phyloP scores from a whole-genome alignment of 2,113 vertebrate genomes.

The Solea senegalensis region DNA sequence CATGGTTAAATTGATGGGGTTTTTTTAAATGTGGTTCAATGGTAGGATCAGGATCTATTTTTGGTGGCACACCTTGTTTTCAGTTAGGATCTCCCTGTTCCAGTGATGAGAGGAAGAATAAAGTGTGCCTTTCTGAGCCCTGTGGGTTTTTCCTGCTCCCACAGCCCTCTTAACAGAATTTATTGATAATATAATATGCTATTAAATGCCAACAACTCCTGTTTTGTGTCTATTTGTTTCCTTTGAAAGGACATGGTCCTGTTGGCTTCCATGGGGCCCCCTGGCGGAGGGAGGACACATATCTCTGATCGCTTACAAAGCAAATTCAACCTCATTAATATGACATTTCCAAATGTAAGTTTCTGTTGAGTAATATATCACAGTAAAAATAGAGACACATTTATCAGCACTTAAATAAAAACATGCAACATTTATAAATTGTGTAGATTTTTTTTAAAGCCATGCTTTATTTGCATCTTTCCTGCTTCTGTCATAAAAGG shows the following conservation, averaged over 20 bases:
- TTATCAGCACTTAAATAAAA: background rate
- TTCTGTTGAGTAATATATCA: background rate
- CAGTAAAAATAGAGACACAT: background rate
- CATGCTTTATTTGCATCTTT: background rate
- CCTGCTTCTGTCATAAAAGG: background rate
- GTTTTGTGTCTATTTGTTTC: constrained; percentile 11
- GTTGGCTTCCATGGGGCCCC: constrained; percentile 89
- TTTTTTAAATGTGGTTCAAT: too few species aligned
- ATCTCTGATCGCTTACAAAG: constrained; percentile 88
- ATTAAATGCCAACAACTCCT: background rate
- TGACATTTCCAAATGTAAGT: constrained; percentile 90
- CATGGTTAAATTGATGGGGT: too few species aligned
- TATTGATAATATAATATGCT: background rate
- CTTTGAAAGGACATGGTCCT: constrained; percentile 86
- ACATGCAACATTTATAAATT: background rate
- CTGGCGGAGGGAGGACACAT: constrained; percentile 87
- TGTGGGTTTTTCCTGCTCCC: too few species aligned
- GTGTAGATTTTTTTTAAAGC: background rate
- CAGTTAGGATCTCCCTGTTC: too few species aligned
- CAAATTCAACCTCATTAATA: constrained; percentile 91
- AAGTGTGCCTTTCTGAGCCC: too few species aligned
- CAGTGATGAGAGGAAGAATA: too few species aligned
- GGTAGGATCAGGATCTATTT: too few species aligned
- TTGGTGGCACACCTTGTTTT: too few species aligned
- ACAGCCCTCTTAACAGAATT: too few species aligned